These are phyloP conservation scores for Chaunax sp. DNA, from an alignment of 2,797 vertebrate species.

Conservation along the genomic window DNA sequence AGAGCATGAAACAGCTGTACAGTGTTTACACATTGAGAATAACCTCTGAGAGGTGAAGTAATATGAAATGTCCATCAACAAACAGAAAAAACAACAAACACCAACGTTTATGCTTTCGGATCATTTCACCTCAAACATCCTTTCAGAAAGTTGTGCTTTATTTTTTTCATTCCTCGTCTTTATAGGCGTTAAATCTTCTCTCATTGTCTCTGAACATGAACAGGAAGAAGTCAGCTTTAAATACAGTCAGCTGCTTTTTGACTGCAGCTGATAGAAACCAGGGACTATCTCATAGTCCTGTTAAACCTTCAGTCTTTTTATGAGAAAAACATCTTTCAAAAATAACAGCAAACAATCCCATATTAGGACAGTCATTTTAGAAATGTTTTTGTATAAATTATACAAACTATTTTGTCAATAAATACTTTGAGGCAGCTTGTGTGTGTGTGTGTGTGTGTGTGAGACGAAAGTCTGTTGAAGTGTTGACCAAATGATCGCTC, in stretches of 20 bases:
- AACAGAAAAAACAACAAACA: constrained; percentile 83
- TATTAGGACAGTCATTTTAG: constrained; percentile 66
- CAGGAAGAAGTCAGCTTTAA: constrained; percentile 75
- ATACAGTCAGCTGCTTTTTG: constrained; percentile 64
- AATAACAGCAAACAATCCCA: constrained; percentile 75
- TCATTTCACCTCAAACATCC: constrained; percentile 70
- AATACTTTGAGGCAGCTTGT: constrained; percentile 64
- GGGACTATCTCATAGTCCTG: constrained; percentile 68
- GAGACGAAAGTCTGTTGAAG: constrained; percentile 36
- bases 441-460: constrained; percentile 21
- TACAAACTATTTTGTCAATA: constrained; percentile 84
- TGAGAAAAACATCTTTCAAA: constrained; percentile 78
- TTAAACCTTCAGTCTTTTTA: too few species aligned
- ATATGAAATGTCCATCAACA: constrained; percentile 80
- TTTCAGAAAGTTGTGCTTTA: constrained; percentile 68
- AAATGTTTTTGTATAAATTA: constrained; percentile 84
- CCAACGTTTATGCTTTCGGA: constrained; percentile 73
- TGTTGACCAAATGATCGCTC: too few species aligned
- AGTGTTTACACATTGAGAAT: constrained; percentile 82
- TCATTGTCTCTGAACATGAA: constrained; percentile 78
- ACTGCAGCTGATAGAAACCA: constrained; percentile 59
- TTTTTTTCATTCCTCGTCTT: constrained; percentile 46
- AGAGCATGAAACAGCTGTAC: constrained; percentile 83
- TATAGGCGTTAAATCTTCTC: constrained; percentile 46
- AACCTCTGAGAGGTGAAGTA: constrained; percentile 71